phyloP scores from a whole-genome alignment of 2,888 invertebrate genomes.

The Monopis laevigella region DNA sequence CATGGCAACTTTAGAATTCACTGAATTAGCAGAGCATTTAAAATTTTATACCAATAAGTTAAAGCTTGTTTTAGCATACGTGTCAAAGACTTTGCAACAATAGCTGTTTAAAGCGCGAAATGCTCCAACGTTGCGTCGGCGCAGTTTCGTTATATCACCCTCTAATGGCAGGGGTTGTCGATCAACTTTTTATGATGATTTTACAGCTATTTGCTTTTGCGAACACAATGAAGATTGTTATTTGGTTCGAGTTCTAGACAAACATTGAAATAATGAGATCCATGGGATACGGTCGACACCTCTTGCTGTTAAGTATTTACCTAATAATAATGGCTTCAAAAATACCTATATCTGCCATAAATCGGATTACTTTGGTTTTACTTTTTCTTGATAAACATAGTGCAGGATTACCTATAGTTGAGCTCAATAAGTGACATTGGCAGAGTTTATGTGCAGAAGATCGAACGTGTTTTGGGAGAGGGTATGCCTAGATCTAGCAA shows the following conservation, averaged over 20 bases:
- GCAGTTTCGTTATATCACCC: conserved; percentile 64
- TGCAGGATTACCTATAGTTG: no score
- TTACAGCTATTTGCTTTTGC: conserved; percentile 64
- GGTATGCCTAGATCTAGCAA: no score
- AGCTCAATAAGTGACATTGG: no score
- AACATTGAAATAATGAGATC: conserved; percentile 37
- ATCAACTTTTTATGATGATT: conserved; percentile 59
- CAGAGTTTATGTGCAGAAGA: no score
- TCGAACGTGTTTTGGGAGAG: no score
- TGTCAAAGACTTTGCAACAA: conserved; percentile 15
- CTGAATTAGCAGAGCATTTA: conserved; percentile 27
- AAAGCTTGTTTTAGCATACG: conserved; percentile 26
- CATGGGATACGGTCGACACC: conserved; percentile 49
- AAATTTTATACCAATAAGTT: conserved; percentile 16
- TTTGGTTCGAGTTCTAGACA: conserved; percentile 56
- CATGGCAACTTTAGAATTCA: conserved; percentile 53
- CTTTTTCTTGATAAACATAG: no score
- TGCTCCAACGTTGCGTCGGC: conserved; percentile 45
- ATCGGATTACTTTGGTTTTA: no score
- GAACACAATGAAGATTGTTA: conserved; percentile 51
- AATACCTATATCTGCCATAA: no score
- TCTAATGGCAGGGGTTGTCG: conserved; percentile 63
- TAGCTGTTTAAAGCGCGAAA: conserved; percentile 35
- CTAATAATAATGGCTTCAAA: no score
- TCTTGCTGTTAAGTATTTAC: no score